These are phyloP conservation scores for Macheiramphus alcinus DNA, from an alignment of 2,113 vertebrate species.

Conservation along the genomic window DNA sequence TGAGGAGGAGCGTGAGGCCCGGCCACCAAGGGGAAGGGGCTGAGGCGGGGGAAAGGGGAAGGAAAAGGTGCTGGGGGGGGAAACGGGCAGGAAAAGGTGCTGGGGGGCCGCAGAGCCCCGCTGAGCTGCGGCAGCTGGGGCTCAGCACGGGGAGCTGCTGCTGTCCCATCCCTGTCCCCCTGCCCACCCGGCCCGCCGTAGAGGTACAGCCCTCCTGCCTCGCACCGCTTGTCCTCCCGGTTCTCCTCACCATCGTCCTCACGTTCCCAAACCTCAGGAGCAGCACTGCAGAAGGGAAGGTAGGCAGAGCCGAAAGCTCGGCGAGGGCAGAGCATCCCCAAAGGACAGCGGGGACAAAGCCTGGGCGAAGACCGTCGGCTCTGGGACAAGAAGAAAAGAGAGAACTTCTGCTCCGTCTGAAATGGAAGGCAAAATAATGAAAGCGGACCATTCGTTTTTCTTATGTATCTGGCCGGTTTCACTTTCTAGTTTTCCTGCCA, in stretches of 20 bases:
- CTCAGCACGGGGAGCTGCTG: background rate
- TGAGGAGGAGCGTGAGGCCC: background rate
- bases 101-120: rapidly evolving
- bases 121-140: background rate
- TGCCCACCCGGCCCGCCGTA: background rate
- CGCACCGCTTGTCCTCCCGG: background rate
- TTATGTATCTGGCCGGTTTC: background rate
- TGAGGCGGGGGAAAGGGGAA: background rate
- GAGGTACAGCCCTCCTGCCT: background rate
- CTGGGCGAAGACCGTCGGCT: rapidly evolving
- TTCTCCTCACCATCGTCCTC: background rate
- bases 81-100: background rate
- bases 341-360: background rate
- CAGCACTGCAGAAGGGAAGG: background rate
- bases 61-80: background rate
- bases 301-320: background rate
- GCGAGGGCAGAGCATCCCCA: background rate
- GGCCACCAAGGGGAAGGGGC: rapidly evolving
- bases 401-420: background rate
- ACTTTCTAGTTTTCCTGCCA: background rate
- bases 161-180: background rate
- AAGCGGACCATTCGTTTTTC: background rate
- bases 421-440: background rate
- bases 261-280: background rate
- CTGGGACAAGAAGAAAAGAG: background rate